Conservation (phyloP, 1,140 invertebrate genomes). For the Steinernema feltiae region DNA sequence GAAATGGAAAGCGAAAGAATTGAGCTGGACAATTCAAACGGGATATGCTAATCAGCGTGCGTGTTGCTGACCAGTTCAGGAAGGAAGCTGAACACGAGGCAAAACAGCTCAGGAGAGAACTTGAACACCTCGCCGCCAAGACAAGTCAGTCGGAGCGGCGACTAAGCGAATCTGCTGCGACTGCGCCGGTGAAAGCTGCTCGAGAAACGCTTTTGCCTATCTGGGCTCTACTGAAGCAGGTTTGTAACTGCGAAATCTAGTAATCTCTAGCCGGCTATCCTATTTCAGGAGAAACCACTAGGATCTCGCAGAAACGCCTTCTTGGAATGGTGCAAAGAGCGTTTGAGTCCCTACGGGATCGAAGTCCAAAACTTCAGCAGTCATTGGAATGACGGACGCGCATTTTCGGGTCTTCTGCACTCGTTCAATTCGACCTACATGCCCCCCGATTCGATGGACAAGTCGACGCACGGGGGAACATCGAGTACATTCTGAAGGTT, state of each 20-base stretch:
- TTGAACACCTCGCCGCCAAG: neutral
- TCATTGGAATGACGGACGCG: slow-evolving; percentile 1
- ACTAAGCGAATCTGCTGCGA: neutral
- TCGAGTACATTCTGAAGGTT: neutral
- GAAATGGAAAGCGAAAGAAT: neutral
- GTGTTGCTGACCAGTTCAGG: neutral
- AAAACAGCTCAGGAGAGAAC: neutral
- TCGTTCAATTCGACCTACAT: neutral
- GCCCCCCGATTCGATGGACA: neutral
- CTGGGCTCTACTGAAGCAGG: neutral
- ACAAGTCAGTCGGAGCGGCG: neutral
- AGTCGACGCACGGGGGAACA: neutral
- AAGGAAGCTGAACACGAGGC: neutral
- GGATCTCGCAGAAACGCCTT: neutral
- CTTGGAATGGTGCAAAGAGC: neutral
- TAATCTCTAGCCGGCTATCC: neutral
- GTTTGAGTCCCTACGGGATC: neutral
- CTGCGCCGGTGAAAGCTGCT: neutral
- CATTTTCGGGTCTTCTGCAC: neutral
- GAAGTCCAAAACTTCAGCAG: slow-evolving; percentile 6
- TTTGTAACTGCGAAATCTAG: neutral
- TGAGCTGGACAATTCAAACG: neutral
- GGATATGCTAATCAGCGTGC: neutral
- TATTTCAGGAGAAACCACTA: neutral
- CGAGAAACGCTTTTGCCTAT: neutral